A percentile compares a stretch with the other conserved stretches of the same genome.
Evolutionary conservation across 2,113 vertebrate genomes (phyloP).

Genomic region (Hypomesus transpacificus): DNA sequence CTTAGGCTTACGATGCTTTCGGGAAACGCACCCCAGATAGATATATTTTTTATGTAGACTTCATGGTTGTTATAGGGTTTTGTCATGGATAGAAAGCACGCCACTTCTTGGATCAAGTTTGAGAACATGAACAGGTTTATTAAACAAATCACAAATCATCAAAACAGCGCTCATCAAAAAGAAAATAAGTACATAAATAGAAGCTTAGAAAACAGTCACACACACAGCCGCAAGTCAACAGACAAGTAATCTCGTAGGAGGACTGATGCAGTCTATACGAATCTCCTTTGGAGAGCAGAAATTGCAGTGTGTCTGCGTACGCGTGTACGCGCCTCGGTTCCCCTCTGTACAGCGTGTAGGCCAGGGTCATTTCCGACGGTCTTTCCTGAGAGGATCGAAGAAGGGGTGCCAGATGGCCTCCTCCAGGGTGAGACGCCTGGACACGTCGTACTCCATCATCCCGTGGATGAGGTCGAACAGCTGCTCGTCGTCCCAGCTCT

Average conservation of each 20-base stretch:
- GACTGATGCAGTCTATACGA: conserved; percentile 81
- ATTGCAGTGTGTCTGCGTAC: not conserved
- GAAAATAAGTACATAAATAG: conserved; percentile 6
- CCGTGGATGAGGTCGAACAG: conserved; percentile 86
- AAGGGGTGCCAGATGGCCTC: conserved; percentile 90
- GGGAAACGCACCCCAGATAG: too few species aligned
- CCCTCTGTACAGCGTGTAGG: not conserved
- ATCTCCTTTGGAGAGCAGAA: conserved; percentile 67
- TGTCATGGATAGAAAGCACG: too few species aligned
- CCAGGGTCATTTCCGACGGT: conserved; percentile 43
- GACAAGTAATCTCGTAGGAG: conserved; percentile 43
- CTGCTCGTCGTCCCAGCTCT: conserved; percentile 77
- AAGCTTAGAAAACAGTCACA: not conserved
- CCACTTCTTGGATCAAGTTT: too few species aligned
- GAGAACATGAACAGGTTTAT: too few species aligned
- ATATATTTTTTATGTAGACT: too few species aligned
- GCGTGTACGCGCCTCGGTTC: not conserved
- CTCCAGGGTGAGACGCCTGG: conserved; percentile 84
- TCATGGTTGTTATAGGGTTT: too few species aligned
- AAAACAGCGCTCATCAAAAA: not conserved
- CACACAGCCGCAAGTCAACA: not conserved
- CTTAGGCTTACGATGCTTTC: too few species aligned
- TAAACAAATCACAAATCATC: not conserved
- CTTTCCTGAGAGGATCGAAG: conserved; percentile 76
- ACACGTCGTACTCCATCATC: conserved; percentile 89